Evolutionary conservation across 2,888 invertebrate genomes (phyloP).

Genomic region (Stenodera caucasica): DNA sequence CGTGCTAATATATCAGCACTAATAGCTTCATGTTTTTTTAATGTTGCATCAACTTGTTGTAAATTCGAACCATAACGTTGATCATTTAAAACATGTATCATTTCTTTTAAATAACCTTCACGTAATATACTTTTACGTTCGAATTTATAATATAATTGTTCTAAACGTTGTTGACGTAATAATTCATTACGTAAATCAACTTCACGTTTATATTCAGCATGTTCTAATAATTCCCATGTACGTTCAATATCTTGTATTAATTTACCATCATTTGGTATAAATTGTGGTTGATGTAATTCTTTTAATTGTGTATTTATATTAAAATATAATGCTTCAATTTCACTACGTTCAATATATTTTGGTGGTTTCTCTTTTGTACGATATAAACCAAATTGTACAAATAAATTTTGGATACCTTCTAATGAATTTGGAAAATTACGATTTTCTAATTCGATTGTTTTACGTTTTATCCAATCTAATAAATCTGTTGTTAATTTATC

Average conservation of each 20-base stretch:
- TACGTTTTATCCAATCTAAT: conserved; percentile 90
- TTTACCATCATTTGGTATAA: conserved; percentile 85
- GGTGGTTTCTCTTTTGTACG: conserved; percentile 97
- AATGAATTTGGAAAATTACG: conserved; percentile 91
- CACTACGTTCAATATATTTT: conserved; percentile 95
- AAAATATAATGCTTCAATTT: conserved; percentile 95
- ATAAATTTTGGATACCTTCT: conserved; percentile 90
- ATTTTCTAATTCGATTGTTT: conserved; percentile 79
- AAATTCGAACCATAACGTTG: conserved; percentile 88
- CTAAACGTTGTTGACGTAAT: conserved; percentile 86
- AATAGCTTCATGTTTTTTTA: conserved; percentile 98
- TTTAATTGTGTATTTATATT: conserved; percentile 95
- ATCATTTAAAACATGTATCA: conserved; percentile 93
- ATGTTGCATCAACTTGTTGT: conserved; percentile 93
- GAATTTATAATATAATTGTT: conserved; percentile 94
- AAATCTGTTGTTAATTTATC: conserved; percentile 81
- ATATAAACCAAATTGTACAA: conserved; percentile 91
- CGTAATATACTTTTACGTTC: conserved; percentile 92
- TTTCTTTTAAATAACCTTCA: conserved; percentile 95
- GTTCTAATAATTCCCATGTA: conserved; percentile 91
- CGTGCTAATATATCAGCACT: conserved; percentile 93
- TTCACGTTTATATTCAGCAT: conserved; percentile 92
- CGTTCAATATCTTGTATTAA: conserved; percentile 93
- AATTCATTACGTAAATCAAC: conserved; percentile 90
- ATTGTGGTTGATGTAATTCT: conserved; percentile 87